phyloP scores from a whole-genome alignment of 2,113 vertebrate genomes.

The Hemichromis elongatus region DNA sequence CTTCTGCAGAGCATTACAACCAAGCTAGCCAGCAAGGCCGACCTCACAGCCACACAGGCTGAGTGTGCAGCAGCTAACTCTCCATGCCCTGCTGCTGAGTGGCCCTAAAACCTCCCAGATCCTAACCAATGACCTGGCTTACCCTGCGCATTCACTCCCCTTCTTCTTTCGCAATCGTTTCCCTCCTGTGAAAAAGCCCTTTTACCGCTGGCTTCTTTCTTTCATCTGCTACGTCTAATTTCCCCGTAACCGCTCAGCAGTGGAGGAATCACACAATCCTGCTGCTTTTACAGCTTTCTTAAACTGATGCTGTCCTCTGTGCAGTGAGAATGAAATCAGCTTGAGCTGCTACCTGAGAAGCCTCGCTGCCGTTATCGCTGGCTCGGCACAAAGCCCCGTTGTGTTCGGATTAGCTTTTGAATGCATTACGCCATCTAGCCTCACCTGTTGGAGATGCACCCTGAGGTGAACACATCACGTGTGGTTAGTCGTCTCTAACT shows the following conservation, averaged over 20 bases:
- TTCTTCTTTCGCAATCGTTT: not conserved
- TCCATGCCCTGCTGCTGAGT: constrained; percentile 18
- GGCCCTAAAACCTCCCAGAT: constrained; percentile 14
- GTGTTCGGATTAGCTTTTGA: constrained; percentile 22
- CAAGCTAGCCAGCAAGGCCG: constrained; percentile 21
- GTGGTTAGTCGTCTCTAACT: not conserved
- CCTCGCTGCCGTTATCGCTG: not conserved
- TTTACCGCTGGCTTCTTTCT: not conserved
- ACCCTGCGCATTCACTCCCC: not conserved
- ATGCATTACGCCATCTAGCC: constrained; percentile 55
- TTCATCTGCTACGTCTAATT: not conserved
- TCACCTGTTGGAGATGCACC: constrained; percentile 15
- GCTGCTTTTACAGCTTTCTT: not conserved
- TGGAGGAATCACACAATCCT: not conserved
- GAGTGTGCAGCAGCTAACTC: constrained; percentile 25
- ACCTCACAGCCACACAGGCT: constrained; percentile 41
- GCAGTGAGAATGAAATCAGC: not conserved
- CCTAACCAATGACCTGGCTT: constrained; percentile 6
- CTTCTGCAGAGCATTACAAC: constrained; percentile 12
- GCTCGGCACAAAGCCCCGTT: constrained; percentile 12
- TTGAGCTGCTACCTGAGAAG: constrained; percentile 24
- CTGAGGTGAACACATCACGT: not conserved
- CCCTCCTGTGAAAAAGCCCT: not conserved
- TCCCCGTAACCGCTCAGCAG: not conserved
- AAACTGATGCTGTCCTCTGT: not conserved